Conservation (phyloP, 1,140 invertebrate species). For the Formica exsecta region DNA sequence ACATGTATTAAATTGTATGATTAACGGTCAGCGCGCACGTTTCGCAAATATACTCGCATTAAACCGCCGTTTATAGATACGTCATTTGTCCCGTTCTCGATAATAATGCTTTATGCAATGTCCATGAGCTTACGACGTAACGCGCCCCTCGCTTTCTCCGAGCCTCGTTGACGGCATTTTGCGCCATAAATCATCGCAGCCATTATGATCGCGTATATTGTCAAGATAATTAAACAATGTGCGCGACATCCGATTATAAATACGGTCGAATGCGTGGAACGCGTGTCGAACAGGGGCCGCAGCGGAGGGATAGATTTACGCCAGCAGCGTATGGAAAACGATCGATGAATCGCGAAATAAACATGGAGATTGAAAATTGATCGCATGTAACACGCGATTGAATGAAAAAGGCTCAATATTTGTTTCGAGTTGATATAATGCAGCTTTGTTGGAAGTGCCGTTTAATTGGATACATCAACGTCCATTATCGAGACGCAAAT, state of each 20-base stretch:
- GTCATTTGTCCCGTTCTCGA: constrained; percentile 49
- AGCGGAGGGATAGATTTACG: neutral
- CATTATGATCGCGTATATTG: constrained; percentile 64
- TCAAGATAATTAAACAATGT: constrained; percentile 70
- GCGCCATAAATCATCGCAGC: constrained; percentile 62
- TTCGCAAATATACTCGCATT: constrained; percentile 63
- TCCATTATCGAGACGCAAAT: constrained; percentile 49
- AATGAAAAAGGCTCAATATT: constrained; percentile 18
- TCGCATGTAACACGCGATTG: neutral
- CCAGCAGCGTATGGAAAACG: neutral
- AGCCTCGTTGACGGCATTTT: constrained; percentile 17
- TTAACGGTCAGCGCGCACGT: constrained; percentile 46
- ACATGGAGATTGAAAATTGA: constrained; percentile 49
- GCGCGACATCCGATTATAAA: constrained; percentile 59
- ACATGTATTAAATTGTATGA: constrained; percentile 67
- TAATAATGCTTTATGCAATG: constrained; percentile 59
- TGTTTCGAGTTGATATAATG: constrained; percentile 34
- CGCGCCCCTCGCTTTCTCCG: neutral
- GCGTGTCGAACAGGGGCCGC: neutral
- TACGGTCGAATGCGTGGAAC: constrained; percentile 31
- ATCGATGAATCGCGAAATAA: constrained; percentile 45
- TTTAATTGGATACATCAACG: constrained; percentile 53
- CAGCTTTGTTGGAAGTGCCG: constrained; percentile 21
- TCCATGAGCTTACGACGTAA: constrained; percentile 31
- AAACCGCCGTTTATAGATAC: constrained; percentile 68